Evolutionary conservation across 37 sponge, comb jelly and placozoan species (phyloP), one percentile per base, ranked within the genome.

Genomic region (Hormiphora californensis): DNA sequence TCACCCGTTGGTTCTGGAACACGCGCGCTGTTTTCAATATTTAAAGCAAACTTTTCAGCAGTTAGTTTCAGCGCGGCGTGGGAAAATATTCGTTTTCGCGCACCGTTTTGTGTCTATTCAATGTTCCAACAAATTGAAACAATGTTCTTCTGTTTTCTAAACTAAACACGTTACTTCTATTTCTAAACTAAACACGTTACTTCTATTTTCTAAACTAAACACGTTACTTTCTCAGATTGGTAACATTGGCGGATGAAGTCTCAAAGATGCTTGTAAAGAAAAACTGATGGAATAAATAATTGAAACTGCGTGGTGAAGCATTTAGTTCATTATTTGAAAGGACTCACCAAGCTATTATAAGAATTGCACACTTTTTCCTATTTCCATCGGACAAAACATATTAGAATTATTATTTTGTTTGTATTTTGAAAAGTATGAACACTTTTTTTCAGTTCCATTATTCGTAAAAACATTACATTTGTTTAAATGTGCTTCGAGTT

Each of bases 161-260:
- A 49, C 9, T 15, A 49, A 49, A 49, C 53, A 49, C 12, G 15
- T 17, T 49, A 49, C 15, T 49, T 17, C 12, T 15, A 49, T 49
- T 49, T 17, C 53, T 49, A 9, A 49, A 17, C 15, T 17, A 15
- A 15, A 17, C 53, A 49, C 53, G 9, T 49, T 49, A 49, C 53
- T 15, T 49, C 53, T 17, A 17, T 49, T 9, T 49, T 49, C 15
- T 49, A 49, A 49, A 49, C 15, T 49, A 49, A 49, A 15, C 9
- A 49, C 53, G 23, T 21, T 57, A 49, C 15, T 49, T 49, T 65
- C 35, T 22, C 81, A 73, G 81, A 33, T 73, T 73, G 81, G 81
- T 73, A 46, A 43, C 32, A 21, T 28, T 73, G 0, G 35, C 81
- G 43, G 81, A 73, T 22, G 81, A 73, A 40, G 81, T 73, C 1